phyloP scores from a whole-genome alignment of 2,113 vertebrate genomes.

The Rhinichthys klamathensis region DNA sequence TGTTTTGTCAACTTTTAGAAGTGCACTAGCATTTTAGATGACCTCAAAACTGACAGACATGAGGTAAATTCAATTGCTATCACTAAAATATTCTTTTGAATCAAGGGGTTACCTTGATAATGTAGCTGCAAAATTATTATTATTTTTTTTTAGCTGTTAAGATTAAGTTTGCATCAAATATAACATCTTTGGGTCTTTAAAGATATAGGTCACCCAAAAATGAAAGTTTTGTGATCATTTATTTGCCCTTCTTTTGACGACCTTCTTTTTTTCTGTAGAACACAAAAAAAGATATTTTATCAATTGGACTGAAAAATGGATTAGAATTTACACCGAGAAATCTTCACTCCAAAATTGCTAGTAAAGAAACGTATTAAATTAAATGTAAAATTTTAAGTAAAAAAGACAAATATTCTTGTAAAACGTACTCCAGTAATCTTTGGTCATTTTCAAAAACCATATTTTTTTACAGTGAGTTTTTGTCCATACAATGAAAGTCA shows the following conservation, averaged over 20 bases:
- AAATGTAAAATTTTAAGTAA: no score
- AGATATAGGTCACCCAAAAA: background rate
- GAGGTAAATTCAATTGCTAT: background rate
- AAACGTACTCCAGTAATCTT: no score
- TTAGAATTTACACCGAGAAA: no score
- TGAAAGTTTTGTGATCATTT: background rate
- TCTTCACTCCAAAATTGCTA: no score
- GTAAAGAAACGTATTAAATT: no score
- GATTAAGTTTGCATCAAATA: background rate
- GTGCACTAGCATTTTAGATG: background rate
- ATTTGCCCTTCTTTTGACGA: no score
- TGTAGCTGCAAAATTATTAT: background rate
- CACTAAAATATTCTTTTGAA: background rate
- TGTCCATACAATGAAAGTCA: background rate
- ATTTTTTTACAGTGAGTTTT: background rate
- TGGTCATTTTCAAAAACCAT: no score
- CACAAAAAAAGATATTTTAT: background rate
- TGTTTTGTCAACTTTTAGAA: slow-evolving; percentile 1
- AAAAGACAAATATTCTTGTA: no score
- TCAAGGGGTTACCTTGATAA: background rate
- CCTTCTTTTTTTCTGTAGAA: background rate
- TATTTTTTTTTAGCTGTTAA: background rate
- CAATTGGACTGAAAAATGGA: no score
- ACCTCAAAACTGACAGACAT: background rate
- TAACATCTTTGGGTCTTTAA: background rate